Conservation (phyloP, 2,113 vertebrate species). For the Paramisgurnus dabryanus region DNA sequence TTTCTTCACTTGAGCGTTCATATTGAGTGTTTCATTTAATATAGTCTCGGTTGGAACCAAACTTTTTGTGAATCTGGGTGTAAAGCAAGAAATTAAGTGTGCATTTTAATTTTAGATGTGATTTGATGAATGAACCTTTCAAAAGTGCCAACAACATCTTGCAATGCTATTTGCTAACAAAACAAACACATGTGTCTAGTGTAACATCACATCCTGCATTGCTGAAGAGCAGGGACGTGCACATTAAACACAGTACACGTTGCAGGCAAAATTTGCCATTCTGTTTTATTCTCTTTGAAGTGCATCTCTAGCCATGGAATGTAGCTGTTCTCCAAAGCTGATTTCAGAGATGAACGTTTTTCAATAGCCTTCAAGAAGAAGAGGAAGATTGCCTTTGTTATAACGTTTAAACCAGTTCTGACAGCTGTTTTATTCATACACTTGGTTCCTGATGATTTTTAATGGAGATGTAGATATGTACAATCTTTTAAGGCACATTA, state of each 20-base stretch:
- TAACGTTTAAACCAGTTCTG: conserved; percentile 4
- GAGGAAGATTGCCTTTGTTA: conserved; percentile 17
- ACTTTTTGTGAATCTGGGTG: no score
- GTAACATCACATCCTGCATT: not conserved
- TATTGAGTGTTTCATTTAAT: no score
- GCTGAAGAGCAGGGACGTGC: not conserved
- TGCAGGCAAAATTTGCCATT: not conserved
- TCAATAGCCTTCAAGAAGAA: conserved; percentile 24
- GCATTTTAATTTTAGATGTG: no score
- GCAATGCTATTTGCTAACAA: not conserved
- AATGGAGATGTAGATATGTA: no score
- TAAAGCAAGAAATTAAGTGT: no score
- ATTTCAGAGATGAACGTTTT: conserved; percentile 19
- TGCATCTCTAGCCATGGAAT: not conserved
- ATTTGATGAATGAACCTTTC: not conserved
- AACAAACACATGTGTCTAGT: not conserved
- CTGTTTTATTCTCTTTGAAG: conserved; percentile 43
- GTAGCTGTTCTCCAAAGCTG: not conserved
- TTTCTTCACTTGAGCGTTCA: no score
- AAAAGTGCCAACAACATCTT: not conserved
- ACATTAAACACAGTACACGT: not conserved
- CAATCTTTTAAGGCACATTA: not conserved
- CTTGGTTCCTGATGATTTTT: no score
- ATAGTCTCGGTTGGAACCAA: no score
- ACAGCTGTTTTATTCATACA: not conserved